Conservation (phyloP, 2,113 vertebrate genomes). For the Ceratotherium simum region DNA sequence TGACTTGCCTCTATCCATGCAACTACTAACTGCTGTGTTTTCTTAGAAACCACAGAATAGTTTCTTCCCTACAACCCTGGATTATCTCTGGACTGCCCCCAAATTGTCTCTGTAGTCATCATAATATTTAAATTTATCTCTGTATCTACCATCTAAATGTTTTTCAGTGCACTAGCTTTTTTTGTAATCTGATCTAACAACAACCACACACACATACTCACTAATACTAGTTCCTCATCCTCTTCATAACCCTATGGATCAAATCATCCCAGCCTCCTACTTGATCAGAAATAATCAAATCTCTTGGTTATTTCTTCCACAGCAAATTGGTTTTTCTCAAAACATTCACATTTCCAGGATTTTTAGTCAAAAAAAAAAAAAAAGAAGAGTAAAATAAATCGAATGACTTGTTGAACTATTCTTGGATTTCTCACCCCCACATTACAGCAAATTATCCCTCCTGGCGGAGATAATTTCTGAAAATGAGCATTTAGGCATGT, state of each 20-base stretch:
- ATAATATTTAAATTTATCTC: constrained; percentile 24
- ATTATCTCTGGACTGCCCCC: not conserved
- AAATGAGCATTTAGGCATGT: constrained; percentile 43
- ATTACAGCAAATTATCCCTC: constrained; percentile 74
- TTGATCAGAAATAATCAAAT: constrained; percentile 62
- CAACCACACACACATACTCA: not conserved
- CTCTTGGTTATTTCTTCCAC: not conserved
- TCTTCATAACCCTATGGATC: constrained; percentile 30
- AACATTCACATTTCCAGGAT: constrained; percentile 66
- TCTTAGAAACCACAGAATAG: not conserved
- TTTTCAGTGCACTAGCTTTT: constrained; percentile 13
- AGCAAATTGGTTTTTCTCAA: constrained; percentile 60
- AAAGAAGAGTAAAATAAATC: constrained; percentile 16
- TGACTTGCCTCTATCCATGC: not conserved
- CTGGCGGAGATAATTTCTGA: constrained; percentile 60
- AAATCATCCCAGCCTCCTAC: not conserved
- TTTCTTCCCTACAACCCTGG: not conserved
- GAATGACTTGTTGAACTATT: constrained; percentile 15
- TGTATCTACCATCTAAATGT: not conserved
- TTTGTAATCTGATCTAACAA: not conserved
- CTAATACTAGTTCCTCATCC: not conserved
- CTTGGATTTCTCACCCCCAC: not conserved
- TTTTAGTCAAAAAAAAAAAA: not conserved
- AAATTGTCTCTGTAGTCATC: not conserved
- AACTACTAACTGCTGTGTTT: not conserved